Evolutionary conservation across 2,113 vertebrate genomes (phyloP), one percentile per base, ranked within the genome.

Genomic region (Syrrhaptes paradoxus): DNA sequence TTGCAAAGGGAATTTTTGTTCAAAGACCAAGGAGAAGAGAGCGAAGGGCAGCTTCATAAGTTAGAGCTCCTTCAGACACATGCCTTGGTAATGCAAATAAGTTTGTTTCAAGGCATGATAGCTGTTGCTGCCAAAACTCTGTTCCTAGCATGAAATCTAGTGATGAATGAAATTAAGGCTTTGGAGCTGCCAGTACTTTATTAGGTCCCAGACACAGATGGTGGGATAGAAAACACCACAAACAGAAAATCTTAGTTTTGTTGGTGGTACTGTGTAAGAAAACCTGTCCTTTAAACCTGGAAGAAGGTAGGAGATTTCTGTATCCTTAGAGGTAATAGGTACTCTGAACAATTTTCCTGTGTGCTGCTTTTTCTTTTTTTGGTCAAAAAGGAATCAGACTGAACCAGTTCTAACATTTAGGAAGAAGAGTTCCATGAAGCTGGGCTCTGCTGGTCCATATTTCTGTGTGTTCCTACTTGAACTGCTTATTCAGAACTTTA

Each of bases 101-200:
- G 31, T 95, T 91, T 86, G 92, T 96, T 92, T 72, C 70, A 22
- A 67, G 92, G 73, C 17, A 10, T 65, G 73, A 77, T 94, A 95
- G 95, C 70, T 94, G 89, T 70, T 94, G 82, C 25, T 91, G 90
- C 70, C 34, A 54, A 65, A 93, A 72, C 31, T 68, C 77, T 88
- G 73, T 82, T 93, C 38, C 89, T 91, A 87, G 84, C 36, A 32
- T 74, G 91, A 67, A 95, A 95, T 83, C 48, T 92, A 92, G 91
- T 89, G 85, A 76, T 89, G 79, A 87, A 91, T 85, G 79, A 86
- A 96, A 87, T 72, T 45, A 86, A 79, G 54, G 68, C 46, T 67
- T 91, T 86, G 82, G 68, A 91, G 63, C 72, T 78, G 84, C 62
- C 67, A 81, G 65, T 80, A 36, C 5, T 2, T 62, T 93, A 58